Evolutionary conservation across 2,113 vertebrate species (phyloP).

Genomic region (Perccottus glenii): DNA sequence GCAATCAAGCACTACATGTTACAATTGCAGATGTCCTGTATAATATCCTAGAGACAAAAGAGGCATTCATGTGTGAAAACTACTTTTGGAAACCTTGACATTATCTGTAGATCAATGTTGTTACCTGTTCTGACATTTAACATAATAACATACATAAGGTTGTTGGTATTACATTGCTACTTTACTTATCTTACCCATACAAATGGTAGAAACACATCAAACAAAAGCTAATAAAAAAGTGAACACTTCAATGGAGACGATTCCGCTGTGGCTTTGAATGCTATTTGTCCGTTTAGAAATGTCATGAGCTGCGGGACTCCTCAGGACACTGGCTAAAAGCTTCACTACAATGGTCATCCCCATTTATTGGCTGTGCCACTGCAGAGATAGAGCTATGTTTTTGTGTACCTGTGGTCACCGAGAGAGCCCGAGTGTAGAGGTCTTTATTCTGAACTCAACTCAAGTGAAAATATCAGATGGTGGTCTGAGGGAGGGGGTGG

Average conservation of each 20-base stretch:
- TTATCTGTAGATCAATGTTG: not conserved
- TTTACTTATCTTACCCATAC: too few species aligned
- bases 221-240: slow-evolving; percentile 31
- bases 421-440: slow-evolving; percentile 52
- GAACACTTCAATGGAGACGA: slow-evolving; percentile 46
- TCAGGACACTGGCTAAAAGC: slow-evolving; percentile 64
- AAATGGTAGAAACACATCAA: slow-evolving; percentile 12
- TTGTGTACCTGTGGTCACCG: slow-evolving; percentile 56
- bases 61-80: not conserved
- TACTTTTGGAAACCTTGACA: not conserved
- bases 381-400: slow-evolving; percentile 54
- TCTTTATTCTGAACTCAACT: slow-evolving; percentile 65
- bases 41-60: not conserved
- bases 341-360: slow-evolving; percentile 47
- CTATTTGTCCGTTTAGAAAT: slow-evolving; percentile 70
- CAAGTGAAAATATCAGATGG: slow-evolving; percentile 46
- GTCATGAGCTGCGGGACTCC: slow-evolving; percentile 62
- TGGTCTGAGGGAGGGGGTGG: slow-evolving; percentile 41
- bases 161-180: not conserved
- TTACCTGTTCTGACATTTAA: not conserved
- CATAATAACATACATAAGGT: not conserved
- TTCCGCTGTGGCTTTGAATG: slow-evolving; percentile 44
- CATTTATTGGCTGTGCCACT: slow-evolving; percentile 61
- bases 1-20: not conserved
- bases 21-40: not conserved